Percentiles rank a stretch among this genome's conserved stretches.
Evolutionary conservation across 1,140 invertebrate species (phyloP).

Genomic region (Calosoma granatense): DNA sequence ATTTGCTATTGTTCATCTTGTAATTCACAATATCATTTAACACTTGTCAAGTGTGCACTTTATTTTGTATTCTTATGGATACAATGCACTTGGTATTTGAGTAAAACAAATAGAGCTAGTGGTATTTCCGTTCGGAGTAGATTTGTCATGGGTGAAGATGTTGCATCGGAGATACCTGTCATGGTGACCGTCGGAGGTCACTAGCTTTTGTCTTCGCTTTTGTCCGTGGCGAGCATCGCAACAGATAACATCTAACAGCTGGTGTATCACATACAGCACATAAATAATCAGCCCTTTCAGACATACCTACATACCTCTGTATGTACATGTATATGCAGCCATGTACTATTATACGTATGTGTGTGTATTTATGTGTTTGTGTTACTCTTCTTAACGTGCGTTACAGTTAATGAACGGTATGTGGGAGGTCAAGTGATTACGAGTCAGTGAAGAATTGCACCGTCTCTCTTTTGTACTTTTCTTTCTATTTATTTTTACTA

Average conservation of each 20-base stretch:
- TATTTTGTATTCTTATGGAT: too few species aligned
- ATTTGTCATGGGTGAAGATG: not conserved
- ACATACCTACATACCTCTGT: too few species aligned
- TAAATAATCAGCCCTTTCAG: not conserved
- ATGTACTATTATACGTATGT: not conserved
- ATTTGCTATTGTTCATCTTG: not conserved
- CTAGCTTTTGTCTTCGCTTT: not conserved
- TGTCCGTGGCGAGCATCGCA: too few species aligned
- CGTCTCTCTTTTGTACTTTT: too few species aligned
- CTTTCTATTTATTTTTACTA: too few species aligned
- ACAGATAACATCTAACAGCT: not conserved
- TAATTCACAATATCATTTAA: too few species aligned
- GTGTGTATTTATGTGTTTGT: not conserved
- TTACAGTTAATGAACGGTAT: not conserved
- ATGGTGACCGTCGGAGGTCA: not conserved
- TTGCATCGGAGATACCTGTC: not conserved
- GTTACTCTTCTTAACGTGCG: not conserved
- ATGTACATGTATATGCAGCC: too few species aligned
- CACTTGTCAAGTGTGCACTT: too few species aligned
- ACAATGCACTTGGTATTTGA: too few species aligned
- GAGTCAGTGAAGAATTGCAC: too few species aligned
- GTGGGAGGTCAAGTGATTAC: not conserved
- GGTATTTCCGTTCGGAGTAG: too few species aligned
- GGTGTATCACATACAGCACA: not conserved
- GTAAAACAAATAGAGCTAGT: too few species aligned